Percentiles rank a stretch among this genome's conserved stretches.
Conservation (phyloP, 1,140 invertebrate genomes). For the Lordiphosa clarofinis region DNA sequence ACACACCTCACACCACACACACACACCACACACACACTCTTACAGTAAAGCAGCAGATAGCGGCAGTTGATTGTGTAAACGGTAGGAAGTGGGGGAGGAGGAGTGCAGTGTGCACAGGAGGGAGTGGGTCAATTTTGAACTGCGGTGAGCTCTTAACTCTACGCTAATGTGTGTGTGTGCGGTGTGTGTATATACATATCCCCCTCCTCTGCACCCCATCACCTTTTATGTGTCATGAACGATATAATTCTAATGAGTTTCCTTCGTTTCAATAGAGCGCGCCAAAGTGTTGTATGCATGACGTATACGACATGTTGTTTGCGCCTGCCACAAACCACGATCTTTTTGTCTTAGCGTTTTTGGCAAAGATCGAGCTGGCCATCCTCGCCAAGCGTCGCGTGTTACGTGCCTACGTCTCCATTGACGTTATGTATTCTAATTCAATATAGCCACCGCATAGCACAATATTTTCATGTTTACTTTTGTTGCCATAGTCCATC, state of each 20-base stretch:
- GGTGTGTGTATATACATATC: slow-evolving; percentile 14
- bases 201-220: slow-evolving; percentile 2
- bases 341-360: too few relatives aligned
- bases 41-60: slow-evolving; percentile 27
- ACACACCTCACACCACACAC: slow-evolving; percentile 10
- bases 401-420: too few relatives aligned
- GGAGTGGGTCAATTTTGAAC: slow-evolving; percentile 9
- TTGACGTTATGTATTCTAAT: slow-evolving; percentile 2
- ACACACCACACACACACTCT: too few relatives aligned
- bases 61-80: slow-evolving; percentile 29
- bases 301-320: slow-evolving; percentile 15
- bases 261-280: slow-evolving; percentile 6
- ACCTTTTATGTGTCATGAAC: slow-evolving; percentile 41
- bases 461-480: slow-evolving; percentile 34
- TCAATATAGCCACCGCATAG: slow-evolving; percentile 11
- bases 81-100: too few relatives aligned
- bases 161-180: slow-evolving; percentile 3
- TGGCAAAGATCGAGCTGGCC: too few relatives aligned
- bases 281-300: neutral
- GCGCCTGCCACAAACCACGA: too few relatives aligned
- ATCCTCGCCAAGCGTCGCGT: too few relatives aligned
- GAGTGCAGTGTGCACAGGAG: neutral
- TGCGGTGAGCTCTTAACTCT: slow-evolving; percentile 18
- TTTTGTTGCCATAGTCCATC: slow-evolving; percentile 38
- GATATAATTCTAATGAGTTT: slow-evolving; percentile 41